phyloP scores from a whole-genome alignment of 2,888 invertebrate genomes.

The Asteroscopus sphinx region DNA sequence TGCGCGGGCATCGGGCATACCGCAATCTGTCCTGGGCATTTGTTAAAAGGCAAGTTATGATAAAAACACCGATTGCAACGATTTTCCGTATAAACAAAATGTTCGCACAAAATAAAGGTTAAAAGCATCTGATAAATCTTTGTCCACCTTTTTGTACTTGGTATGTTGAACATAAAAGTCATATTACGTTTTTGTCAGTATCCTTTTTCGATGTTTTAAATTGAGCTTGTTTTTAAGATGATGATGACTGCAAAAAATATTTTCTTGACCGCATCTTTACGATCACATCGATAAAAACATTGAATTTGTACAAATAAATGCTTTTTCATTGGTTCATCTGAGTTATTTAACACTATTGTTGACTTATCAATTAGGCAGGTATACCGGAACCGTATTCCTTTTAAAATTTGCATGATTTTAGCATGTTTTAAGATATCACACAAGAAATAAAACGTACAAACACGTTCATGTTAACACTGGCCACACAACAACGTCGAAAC shows the following conservation, averaged over 20 bases:
- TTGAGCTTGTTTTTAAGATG: conserved; percentile 38
- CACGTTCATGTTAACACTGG: conserved; percentile 26
- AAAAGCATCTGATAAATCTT: conserved; percentile 55
- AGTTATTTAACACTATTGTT: neutral
- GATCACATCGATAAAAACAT: conserved; percentile 7
- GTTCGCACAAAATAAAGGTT: conserved; percentile 56
- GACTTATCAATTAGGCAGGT: conserved; percentile 38
- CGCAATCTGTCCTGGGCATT: conserved; percentile 73
- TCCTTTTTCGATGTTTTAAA: conserved; percentile 45
- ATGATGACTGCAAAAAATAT: conserved; percentile 20
- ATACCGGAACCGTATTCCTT: conserved; percentile 10
- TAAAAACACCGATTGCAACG: conserved; percentile 65
- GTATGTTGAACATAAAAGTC: conserved; percentile 55
- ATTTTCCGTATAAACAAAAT: conserved; percentile 57
- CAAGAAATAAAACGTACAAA: conserved; percentile 24
- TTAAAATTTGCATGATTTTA: conserved; percentile 21
- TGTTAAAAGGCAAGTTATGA: conserved; percentile 66
- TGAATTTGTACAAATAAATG: neutral
- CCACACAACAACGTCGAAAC: conserved; percentile 39
- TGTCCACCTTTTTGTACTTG: conserved; percentile 52
- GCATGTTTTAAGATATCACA: conserved; percentile 42
- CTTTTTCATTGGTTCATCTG: too few relatives aligned
- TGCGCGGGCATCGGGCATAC: conserved; percentile 64
- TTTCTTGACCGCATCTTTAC: conserved; percentile 10
- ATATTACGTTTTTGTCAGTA: conserved; percentile 61